phyloP scores from a whole-genome alignment of 2,888 invertebrate species.

The Panorpa germanica region DNA sequence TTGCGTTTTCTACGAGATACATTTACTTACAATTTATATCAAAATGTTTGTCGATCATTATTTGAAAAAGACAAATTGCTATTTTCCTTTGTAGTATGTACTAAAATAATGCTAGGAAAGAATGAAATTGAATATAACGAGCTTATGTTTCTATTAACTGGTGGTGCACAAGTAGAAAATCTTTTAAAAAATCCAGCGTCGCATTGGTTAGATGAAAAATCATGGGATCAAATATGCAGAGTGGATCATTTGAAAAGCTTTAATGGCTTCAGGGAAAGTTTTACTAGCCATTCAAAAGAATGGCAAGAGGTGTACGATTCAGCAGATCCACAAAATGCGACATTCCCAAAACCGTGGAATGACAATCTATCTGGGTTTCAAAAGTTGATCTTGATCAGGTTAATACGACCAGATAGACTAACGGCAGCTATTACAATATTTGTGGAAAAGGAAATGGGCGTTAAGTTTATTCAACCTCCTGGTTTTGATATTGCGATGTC shows the following conservation, averaged over 20 bases:
- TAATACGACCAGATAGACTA: constrained; percentile 69
- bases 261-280: constrained; percentile 37
- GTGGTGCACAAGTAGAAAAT: constrained; percentile 40
- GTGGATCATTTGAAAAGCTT: constrained; percentile 44
- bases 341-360: constrained; percentile 47
- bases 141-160: constrained; percentile 60
- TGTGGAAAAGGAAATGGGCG: constrained; percentile 47
- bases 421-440: constrained; percentile 62
- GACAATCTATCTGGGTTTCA: constrained; percentile 46
- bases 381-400: constrained; percentile 57
- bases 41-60: constrained; percentile 74
- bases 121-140: constrained; percentile 38
- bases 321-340: constrained; percentile 43
- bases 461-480: constrained; percentile 69
- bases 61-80: constrained; percentile 79
- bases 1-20: constrained; percentile 60
- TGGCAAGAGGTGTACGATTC: constrained; percentile 50
- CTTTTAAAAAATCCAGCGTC: constrained; percentile 45
- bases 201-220: constrained; percentile 58
- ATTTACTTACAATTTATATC: constrained; percentile 67
- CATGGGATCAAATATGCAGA: constrained; percentile 69
- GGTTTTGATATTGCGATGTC: constrained; percentile 65
- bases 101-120: constrained; percentile 42
- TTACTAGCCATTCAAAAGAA: constrained; percentile 27
- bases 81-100: constrained; percentile 59